Percentiles rank a stretch among this genome's conserved stretches.
Conservation (phyloP, 2,113 vertebrate species). For the Cyanoderma ruficeps region DNA sequence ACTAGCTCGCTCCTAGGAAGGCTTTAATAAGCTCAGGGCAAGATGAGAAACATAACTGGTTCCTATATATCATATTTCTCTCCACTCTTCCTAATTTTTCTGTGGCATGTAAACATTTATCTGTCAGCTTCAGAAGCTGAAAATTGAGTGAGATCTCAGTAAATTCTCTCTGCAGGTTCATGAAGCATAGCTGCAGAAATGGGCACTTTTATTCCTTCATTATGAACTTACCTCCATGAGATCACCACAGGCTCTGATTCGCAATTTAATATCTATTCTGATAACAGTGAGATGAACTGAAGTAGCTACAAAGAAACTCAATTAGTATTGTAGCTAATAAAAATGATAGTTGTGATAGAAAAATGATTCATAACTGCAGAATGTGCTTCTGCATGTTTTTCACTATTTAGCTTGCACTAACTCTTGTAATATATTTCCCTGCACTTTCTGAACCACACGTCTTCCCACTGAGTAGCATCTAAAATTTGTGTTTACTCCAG, state of each 20-base stretch:
- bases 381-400: slow-evolving; percentile 51
- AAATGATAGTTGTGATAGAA: slow-evolving; percentile 36
- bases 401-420: slow-evolving; percentile 32
- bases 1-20: fast-evolving
- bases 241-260: slow-evolving; percentile 31
- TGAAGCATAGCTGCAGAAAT: background rate
- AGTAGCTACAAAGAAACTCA: slow-evolving; percentile 47
- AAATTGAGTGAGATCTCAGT: background rate
- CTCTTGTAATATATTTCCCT: background rate
- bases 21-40: background rate
- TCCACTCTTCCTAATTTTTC: background rate
- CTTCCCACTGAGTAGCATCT: background rate
- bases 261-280: slow-evolving; percentile 38
- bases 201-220: background rate
- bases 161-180: background rate
- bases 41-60: background rate
- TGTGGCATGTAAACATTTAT: background rate
- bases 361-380: slow-evolving; percentile 39
- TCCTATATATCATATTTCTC: background rate
- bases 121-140: background rate
- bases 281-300: slow-evolving; percentile 51
- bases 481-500: background rate
- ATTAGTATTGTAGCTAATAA: slow-evolving; percentile 53
- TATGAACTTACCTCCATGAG: background rate
- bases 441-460: background rate